A percentile compares a stretch with the other conserved stretches of the same genome.
phyloP scores from a whole-genome alignment of 2,888 invertebrate genomes.

The Leucoptera coffeella region DNA sequence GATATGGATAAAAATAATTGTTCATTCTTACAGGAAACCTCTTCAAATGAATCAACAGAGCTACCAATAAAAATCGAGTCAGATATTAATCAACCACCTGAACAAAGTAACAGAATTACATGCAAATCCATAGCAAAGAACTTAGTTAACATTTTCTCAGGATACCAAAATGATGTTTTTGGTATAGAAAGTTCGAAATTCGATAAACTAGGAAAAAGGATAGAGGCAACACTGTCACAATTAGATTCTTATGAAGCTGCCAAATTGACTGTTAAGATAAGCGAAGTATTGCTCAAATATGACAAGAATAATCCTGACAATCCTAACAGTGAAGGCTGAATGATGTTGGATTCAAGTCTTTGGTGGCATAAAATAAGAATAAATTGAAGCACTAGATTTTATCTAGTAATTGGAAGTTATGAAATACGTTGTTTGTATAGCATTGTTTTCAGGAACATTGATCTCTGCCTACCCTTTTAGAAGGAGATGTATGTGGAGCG shows the following conservation, averaged over 20 bases:
- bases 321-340: too few relatives aligned
- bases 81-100: not conserved
- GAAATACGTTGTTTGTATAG: too few relatives aligned
- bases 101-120: slow-evolving; percentile 4
- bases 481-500: too few relatives aligned
- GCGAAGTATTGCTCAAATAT: slow-evolving; percentile 25
- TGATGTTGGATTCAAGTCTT: too few relatives aligned
- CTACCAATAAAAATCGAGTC: not conserved
- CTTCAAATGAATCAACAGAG: not conserved
- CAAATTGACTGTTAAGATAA: slow-evolving; percentile 19
- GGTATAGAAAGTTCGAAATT: slow-evolving; percentile 19
- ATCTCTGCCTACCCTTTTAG: too few relatives aligned
- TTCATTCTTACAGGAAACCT: not conserved
- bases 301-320: slow-evolving; percentile 27
- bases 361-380: too few relatives aligned
- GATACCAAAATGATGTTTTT: slow-evolving; percentile 26
- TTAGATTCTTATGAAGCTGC: slow-evolving; percentile 29
- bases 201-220: slow-evolving; percentile 18
- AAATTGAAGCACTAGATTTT: too few relatives aligned
- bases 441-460: too few relatives aligned
- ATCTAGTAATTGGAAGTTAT: too few relatives aligned
- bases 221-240: slow-evolving; percentile 20
- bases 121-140: slow-evolving; percentile 23
- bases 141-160: slow-evolving; percentile 20
- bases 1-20: not conserved